A percentile compares a stretch with the other conserved stretches of the same genome.
Evolutionary conservation across 2,113 vertebrate genomes (phyloP).

Genomic region (Tenebrosternarchus preto): DNA sequence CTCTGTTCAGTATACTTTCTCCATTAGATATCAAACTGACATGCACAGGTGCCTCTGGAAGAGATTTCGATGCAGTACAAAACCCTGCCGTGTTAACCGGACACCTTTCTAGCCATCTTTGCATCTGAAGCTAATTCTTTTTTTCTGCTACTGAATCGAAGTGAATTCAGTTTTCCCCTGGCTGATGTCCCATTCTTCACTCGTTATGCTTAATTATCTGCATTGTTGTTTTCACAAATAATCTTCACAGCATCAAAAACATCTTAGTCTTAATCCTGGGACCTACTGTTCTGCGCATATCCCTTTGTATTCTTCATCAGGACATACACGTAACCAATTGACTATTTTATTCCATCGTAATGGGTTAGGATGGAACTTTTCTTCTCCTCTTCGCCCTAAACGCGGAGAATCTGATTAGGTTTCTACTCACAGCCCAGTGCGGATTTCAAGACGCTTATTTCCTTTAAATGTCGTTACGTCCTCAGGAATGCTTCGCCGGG

Average conservation of each 20-base stretch:
- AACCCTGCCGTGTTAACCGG: conserved; percentile 19
- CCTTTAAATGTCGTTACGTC: conserved; percentile 45
- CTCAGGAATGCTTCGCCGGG: conserved; percentile 16
- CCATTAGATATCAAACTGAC: conserved; percentile 47
- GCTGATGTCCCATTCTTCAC: conserved; percentile 10
- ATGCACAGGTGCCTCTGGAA: conserved; percentile 60
- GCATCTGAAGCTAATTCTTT: conserved; percentile 32
- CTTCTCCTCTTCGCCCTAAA: conserved; percentile 46
- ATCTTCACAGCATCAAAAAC: not conserved
- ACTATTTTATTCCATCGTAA: conserved; percentile 49
- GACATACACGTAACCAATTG: not conserved
- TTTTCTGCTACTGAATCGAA: conserved; percentile 23
- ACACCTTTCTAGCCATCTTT: conserved; percentile 15
- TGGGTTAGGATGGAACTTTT: conserved; percentile 65
- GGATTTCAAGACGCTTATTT: conserved; percentile 77
- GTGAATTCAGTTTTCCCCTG: conserved; percentile 15
- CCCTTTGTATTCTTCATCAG: conserved; percentile 27
- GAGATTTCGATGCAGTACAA: conserved; percentile 54
- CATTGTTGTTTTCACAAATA: conserved; percentile 13
- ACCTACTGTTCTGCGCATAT: conserved; percentile 23
- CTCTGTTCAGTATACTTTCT: conserved; percentile 38
- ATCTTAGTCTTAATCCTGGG: conserved; percentile 33
- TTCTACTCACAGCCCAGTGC: conserved; percentile 95
- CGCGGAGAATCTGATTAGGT: conserved; percentile 84
- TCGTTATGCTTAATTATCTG: not conserved